Conservation (phyloP, 1,140 invertebrate species). For the Zaprionus capensis region DNA sequence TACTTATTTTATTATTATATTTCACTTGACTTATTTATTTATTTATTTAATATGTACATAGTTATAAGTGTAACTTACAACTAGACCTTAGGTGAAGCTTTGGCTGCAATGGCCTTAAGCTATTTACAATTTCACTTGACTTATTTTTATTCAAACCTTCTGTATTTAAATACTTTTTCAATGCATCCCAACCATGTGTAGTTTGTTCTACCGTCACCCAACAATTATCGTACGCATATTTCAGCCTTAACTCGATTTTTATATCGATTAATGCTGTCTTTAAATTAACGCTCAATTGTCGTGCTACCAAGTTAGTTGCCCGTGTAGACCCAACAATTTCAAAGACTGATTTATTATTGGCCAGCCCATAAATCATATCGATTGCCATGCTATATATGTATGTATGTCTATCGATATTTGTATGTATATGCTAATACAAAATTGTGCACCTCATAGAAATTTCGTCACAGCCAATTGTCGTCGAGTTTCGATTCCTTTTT, state of each 20-base stretch:
- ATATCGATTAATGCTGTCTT: slow-evolving; percentile 2
- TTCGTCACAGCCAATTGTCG: slow-evolving; percentile 38
- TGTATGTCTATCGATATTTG: background rate
- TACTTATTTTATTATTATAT: background rate
- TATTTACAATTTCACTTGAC: background rate
- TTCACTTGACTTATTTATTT: background rate
- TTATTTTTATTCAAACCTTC: background rate
- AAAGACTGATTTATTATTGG: slow-evolving; percentile 35
- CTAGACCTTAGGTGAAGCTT: no score
- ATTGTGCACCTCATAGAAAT: slow-evolving; percentile 33
- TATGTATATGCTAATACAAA: slow-evolving; percentile 18
- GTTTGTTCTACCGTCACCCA: background rate
- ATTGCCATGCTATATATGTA: slow-evolving; percentile 16
- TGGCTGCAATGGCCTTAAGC: no score
- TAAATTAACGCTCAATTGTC: slow-evolving; percentile 19
- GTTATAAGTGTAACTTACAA: no score
- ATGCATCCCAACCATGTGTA: background rate
- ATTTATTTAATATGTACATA: no score
- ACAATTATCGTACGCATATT: slow-evolving; percentile 1
- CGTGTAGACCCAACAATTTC: slow-evolving; percentile 10
- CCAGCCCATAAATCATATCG: slow-evolving; percentile 43
- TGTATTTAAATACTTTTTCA: background rate
- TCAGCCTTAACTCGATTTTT: slow-evolving; percentile 1
- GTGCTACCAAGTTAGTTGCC: slow-evolving; percentile 17
- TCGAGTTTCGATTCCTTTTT: slow-evolving; percentile 19